Evolutionary conservation across 2,113 vertebrate species (phyloP), one percentile per base, ranked within the genome.

Genomic region (Bombycilla garrulus): DNA sequence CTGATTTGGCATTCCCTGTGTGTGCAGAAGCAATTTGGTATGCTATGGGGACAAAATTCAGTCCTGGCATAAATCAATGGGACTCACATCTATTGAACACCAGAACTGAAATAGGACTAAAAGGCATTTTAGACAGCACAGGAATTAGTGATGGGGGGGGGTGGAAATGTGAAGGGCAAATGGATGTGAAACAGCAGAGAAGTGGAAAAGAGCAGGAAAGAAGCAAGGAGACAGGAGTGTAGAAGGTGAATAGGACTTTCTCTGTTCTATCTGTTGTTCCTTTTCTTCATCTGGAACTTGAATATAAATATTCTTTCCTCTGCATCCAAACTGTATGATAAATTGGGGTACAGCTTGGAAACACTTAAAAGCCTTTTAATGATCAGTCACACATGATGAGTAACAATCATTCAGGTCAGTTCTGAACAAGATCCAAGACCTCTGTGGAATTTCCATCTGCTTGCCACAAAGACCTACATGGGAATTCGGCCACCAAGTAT

Each of bases 61-160:
- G 62, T 69, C 83, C 86, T 92, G 95, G 91, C 79, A 73, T 93
- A 94, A 91, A 94, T 94, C 90, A 90, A 80, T 93, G 95, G 67
- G 47, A 92, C 82, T 95, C 82, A 69, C 53, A 73, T 92, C 94
- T 93, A 86, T 73, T 95, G 88, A 93, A 83, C 60, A 78, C 48
- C 44, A 92, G 88, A 93, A 78, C 40, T 78, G 76, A 92, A 88
- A 83, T 14, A 73, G 69, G 38, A 90, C 60, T 90, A 85, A 60
- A 72, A 90, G 71, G 64, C 42, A 72, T 86, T 86, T 94, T 70
- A 92, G 56, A 78, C 9, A 3, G 53, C 19, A 60, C 44, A 92
- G 82, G 60, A 90, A 93, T 90, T 81, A 92, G 78, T 38, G 85
- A 90, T 35, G 54, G 45, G 24, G 35, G 26, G 50, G 45, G 24